phyloP scores from a whole-genome alignment of 2,113 vertebrate genomes.

The Echinops telfairi region DNA sequence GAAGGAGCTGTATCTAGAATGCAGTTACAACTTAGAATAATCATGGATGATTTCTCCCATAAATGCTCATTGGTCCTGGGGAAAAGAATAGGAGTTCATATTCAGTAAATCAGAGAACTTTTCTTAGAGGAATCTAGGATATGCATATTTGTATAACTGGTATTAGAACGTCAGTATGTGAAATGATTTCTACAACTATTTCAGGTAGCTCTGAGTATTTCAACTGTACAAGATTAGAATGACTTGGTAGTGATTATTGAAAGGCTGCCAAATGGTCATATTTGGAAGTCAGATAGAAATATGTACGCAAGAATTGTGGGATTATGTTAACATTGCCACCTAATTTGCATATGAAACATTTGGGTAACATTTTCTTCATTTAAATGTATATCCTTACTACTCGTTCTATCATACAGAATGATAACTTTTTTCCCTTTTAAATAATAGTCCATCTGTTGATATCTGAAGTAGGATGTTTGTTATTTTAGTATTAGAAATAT shows the following conservation, averaged over 20 bases:
- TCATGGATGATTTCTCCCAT: background rate
- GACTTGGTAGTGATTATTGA: conserved; percentile 18
- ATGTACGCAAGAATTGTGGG: background rate
- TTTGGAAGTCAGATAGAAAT: conserved; percentile 28
- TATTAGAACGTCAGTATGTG: background rate
- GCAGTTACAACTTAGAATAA: background rate
- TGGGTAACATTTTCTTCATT: conserved; percentile 39
- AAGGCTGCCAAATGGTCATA: conserved; percentile 53
- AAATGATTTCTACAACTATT: conserved; percentile 31
- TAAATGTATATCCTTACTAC: background rate
- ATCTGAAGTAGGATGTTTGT: conserved; percentile 41
- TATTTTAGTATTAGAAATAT: conserved; percentile 10
- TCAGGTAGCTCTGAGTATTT: background rate
- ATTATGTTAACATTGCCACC: conserved; percentile 49
- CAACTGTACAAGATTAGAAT: conserved; percentile 18
- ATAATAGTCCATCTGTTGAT: background rate
- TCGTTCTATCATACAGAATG: background rate
- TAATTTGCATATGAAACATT: conserved; percentile 38
- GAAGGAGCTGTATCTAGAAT: background rate
- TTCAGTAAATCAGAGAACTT: background rate
- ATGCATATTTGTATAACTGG: background rate
- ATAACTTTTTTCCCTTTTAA: background rate
- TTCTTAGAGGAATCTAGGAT: background rate
- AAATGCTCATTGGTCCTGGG: background rate
- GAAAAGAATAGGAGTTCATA: background rate